Evolutionary conservation across 2,888 invertebrate species (phyloP), one percentile per base, ranked within the genome.

Genomic region (Eupithecia dodoneata): DNA sequence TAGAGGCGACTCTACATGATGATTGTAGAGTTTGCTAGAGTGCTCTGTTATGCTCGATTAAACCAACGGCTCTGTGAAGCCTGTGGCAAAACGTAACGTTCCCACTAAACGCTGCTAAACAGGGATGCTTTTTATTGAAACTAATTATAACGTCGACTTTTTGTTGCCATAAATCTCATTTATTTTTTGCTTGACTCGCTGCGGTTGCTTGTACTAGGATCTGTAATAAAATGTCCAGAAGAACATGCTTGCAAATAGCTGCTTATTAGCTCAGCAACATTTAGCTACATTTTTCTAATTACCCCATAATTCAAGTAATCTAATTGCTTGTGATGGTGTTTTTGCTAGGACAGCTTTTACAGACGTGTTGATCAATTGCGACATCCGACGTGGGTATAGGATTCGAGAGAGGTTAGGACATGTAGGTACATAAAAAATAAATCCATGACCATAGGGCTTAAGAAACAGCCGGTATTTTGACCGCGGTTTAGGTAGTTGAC

Each of bases 111-210:
- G 82, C 59, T 79, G 76, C 74, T 84, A 83, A 85, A 84, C 83
- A 82, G 79, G 84, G 82, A 83, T 83, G 81, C 78, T 85, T 89
- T 87, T 85, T 90, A 87, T 84, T 78, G 81, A 85, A 87, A 85
- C 87, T 92, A 93, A 93, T 93, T 92, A 93, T 88, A 90, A 88
- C 87, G 90, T 93, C 89, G 89, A 82, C 85, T 93, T 93, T 93
- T 93, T 93, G 89, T 84, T 82, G 81, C 78, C 80, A 79, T 83
- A 84, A 91, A 93, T 91, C 88, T 92, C 91, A 93, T 93, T 92
- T 91, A 90, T 91, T 93, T 93, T 93, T 93, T 93, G 87, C 72
- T 65, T 83, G 74, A 69, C 72, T 76, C 4, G 70, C 66, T 42
- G 66, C 63, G 63, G 66, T 70, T 70, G 18, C 18, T 18, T 45